Base-by-base conservation (phyloP, 2,113 vertebrate species). In the Gobiocypris rarus region DNA sequence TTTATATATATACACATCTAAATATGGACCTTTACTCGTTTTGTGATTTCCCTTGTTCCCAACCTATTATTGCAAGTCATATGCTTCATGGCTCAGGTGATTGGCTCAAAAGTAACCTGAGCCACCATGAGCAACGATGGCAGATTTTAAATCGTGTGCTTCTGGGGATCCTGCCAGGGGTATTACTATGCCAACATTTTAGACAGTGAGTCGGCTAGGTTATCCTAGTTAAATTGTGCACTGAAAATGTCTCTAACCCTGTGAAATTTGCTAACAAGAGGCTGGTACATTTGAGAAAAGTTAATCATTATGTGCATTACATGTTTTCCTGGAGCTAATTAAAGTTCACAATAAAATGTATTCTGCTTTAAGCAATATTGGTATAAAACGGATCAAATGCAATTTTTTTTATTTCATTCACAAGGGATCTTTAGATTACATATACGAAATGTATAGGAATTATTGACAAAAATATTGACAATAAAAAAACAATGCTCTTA, bases 81-180 rank as follows among this genome's bases (percentile, higher is more conserved):
- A 45, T 71, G 69, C 69, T 71, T 71, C 69, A 71, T 71, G 69
- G 69, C 10, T 71, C 69, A 43, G 10, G 2, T 43, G 38, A 71
- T 4, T 24, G 22, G 22, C n/a, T 45, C 41, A 45, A 69, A n/a
- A 69, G 38, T 45, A 24, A 71, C 41, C 11, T 45, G 69, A 71
- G 69, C 41, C 22, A 11, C 38, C 24, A 1, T 45, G 41, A 71
- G 69, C 69, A 71, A 71, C 24, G 69, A 71, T 71, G 38, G 69
- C 38, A 71, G 69, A 71, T 71, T 71, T 71, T 3, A 71, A 45
- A 71, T 71, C 0, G 11, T 71, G 38, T 45, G 41, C 41, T 22
- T 45, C 38, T 22, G n/a, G 10, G 69, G 69, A 22, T 71, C 41
- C 22, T 71, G 69, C 41, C 38, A 43, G 10, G 38, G n/a, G 22